Evolutionary conservation across 1,140 invertebrate genomes (phyloP).

Genomic region (Battus philenor): DNA sequence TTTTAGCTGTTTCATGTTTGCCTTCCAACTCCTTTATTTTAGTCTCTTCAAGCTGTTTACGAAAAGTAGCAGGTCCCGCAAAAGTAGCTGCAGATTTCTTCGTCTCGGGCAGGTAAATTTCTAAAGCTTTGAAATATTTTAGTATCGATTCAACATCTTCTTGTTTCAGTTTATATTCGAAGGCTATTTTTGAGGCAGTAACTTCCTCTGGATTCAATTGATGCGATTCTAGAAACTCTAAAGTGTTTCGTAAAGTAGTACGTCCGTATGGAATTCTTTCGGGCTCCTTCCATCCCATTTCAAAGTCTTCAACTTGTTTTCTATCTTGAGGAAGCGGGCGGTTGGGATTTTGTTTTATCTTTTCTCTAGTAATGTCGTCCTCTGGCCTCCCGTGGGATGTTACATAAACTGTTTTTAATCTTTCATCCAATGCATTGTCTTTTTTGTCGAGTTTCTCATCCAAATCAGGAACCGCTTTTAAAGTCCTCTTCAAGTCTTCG

Average conservation of each 20-base stretch:
- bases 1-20: conserved; percentile 24
- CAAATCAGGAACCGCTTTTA: conserved; percentile 78
- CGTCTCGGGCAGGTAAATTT: conserved; percentile 56
- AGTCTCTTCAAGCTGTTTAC: conserved; percentile 32
- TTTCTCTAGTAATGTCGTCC: conserved; percentile 51
- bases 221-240: conserved; percentile 80
- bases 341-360: conserved; percentile 22
- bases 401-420: conserved; percentile 83
- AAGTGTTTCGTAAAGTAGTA: conserved; percentile 72
- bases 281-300: conserved; percentile 78
- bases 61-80: conserved; percentile 46
- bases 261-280: conserved; percentile 68
- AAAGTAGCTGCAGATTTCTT: conserved; percentile 42
- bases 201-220: conserved; percentile 77
- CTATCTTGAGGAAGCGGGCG: conserved; percentile 48
- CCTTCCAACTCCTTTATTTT: conserved; percentile 34
- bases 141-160: conserved; percentile 53
- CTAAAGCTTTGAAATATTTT: conserved; percentile 65
- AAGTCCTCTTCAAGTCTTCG: conserved; percentile 78
- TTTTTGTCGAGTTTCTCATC: conserved; percentile 77
- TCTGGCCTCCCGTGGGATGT: conserved; percentile 72
- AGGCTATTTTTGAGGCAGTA: conserved; percentile 78
- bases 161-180: conserved; percentile 80
- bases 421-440: conserved; percentile 75
- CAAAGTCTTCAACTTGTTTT: conserved; percentile 39